These are phyloP conservation scores for Tyrannus savana DNA, from an alignment of 2,113 vertebrate genomes.

Conservation along the genomic window DNA sequence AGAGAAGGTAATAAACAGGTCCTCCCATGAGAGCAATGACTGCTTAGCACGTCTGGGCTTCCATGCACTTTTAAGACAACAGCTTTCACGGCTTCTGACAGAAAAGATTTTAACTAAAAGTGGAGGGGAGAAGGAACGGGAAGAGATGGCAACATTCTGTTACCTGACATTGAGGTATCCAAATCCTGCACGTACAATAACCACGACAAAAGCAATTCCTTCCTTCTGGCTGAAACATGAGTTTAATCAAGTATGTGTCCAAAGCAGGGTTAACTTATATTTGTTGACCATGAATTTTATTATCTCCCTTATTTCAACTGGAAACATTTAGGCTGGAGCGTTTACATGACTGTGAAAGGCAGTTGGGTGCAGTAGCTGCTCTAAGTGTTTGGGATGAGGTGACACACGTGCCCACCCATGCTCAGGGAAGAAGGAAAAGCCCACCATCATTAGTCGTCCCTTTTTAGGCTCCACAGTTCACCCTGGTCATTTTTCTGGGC, in stretches of 20 bases:
- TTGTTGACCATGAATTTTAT: neutral
- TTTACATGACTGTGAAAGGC: neutral
- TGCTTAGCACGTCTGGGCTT: neutral
- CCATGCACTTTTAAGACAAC: neutral
- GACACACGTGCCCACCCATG: neutral
- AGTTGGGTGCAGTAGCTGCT: neutral
- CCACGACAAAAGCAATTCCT: neutral
- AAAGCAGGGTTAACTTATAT: neutral
- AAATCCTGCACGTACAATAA: fast-evolving
- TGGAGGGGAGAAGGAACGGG: neutral
- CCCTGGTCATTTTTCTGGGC: neutral
- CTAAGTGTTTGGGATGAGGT: neutral
- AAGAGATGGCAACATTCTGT: neutral
- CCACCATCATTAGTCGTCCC: fast-evolving
- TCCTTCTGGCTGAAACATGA: neutral
- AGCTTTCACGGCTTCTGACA: neutral
- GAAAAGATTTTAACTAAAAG: neutral
- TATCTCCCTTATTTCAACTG: neutral
- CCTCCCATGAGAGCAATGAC: fast-evolving
- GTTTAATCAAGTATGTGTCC: neutral
- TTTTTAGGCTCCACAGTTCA: neutral
- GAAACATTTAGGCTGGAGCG: neutral
- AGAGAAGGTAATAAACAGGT: neutral
- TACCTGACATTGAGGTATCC: neutral
- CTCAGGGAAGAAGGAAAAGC: neutral